Evolutionary conservation across 1,140 invertebrate species (phyloP).

Genomic region (Oreohelix idahoensis): DNA sequence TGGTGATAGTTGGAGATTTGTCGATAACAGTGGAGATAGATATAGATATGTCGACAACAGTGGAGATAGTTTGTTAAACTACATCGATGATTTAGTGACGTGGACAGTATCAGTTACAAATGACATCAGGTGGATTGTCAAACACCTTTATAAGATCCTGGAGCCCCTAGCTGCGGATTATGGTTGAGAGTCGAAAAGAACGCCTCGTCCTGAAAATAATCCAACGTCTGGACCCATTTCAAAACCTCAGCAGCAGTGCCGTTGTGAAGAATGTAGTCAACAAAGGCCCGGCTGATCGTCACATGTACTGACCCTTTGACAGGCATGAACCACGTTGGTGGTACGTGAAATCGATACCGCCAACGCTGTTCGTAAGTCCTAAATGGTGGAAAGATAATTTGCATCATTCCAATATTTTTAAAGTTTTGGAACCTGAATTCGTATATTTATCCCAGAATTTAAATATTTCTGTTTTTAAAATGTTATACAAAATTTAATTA

Average conservation of each 20-base stretch:
- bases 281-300: conserved; percentile 53
- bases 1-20: no score
- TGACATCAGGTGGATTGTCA: neutral
- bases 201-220: conserved; percentile 55
- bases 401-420: no score
- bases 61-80: no score
- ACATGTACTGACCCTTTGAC: conserved; percentile 55
- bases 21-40: no score
- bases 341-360: neutral
- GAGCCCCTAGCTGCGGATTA: conserved; percentile 54
- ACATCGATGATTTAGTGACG: no score
- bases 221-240: conserved; percentile 52
- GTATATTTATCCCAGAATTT: no score
- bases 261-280: conserved; percentile 56
- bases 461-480: no score
- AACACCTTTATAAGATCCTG: conserved; percentile 32
- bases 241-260: conserved; percentile 50
- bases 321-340: neutral
- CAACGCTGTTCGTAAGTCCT: conserved; percentile 9
- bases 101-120: no score
- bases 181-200: conserved; percentile 59
- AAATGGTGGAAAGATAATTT: no score
- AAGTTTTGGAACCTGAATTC: no score
- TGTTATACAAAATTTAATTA: no score
- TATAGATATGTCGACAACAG: no score